These are phyloP conservation scores for Eupithecia subfuscata DNA, from an alignment of 2,888 invertebrate genomes.

Conservation along the genomic window DNA sequence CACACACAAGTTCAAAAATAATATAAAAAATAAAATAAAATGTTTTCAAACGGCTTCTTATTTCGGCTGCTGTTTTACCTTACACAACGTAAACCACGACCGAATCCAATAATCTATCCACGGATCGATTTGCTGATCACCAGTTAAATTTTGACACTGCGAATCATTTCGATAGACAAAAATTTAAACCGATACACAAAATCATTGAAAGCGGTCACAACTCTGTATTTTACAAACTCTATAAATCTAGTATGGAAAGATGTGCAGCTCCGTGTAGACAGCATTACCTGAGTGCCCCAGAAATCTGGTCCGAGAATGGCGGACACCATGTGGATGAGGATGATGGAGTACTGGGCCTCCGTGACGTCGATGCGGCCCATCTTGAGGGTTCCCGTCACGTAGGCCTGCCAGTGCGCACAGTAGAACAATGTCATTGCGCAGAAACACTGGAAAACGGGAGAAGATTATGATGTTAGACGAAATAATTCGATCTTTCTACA, in stretches of 20 bases:
- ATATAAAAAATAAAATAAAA: no score
- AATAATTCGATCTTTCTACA: no score
- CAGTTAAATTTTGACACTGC: not conserved
- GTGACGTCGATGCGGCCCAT: constrained; percentile 98
- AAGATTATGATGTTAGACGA: not conserved
- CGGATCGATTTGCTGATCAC: not conserved
- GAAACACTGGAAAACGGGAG: constrained; percentile 88
- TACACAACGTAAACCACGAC: not conserved
- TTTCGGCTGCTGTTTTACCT: not conserved
- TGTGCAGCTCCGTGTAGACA: constrained; percentile 33
- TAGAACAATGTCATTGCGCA: constrained; percentile 98
- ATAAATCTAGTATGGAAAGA: not conserved
- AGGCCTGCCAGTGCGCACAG: constrained; percentile 99
- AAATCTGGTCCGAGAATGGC: constrained; percentile 93
- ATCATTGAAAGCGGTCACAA: not conserved
- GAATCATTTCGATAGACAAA: not conserved
- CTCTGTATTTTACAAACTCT: not conserved
- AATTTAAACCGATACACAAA: not conserved
- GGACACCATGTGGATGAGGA: constrained; percentile 93
- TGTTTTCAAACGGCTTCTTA: not conserved
- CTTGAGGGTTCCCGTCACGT: constrained; percentile 96
- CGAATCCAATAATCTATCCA: not conserved
- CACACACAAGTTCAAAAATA: not conserved
- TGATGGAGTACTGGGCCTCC: constrained; percentile 98
- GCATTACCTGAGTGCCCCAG: constrained; percentile 88